phyloP scores from a whole-genome alignment of 1,140 invertebrate genomes.

The Achatina immaculata region DNA sequence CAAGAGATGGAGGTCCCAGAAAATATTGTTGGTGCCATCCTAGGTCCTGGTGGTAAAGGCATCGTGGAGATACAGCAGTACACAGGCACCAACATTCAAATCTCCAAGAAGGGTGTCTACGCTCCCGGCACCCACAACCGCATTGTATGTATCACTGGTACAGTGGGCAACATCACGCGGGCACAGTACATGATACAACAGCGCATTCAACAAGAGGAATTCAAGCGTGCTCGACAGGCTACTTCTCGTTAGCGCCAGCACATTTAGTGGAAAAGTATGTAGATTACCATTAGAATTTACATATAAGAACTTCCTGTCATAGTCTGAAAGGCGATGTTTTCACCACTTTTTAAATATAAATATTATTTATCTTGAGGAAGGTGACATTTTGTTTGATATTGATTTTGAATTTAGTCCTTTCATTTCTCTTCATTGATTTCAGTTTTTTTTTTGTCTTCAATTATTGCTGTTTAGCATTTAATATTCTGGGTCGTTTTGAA shows the following conservation, averaged over 20 bases:
- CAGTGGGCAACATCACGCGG: constrained; percentile 85
- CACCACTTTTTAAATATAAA: background rate
- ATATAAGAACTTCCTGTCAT: constrained; percentile 7
- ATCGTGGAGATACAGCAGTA: constrained; percentile 97
- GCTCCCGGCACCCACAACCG: constrained; percentile 96
- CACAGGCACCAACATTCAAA: constrained; percentile 96
- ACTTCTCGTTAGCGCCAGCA: constrained; percentile 55
- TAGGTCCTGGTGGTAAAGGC: constrained; percentile 94
- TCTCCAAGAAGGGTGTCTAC: constrained; percentile 98
- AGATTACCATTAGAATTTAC: background rate
- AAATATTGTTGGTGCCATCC: constrained; percentile 93
- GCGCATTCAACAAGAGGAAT: constrained; percentile 94
- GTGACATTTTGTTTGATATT: background rate
- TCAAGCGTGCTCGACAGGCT: constrained; percentile 81
- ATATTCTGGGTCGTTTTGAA: constrained; percentile 34
- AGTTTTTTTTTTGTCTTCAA: constrained; percentile 19
- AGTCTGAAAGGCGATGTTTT: constrained; percentile 20
- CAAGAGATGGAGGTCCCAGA: constrained; percentile 91
- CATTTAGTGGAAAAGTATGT: background rate
- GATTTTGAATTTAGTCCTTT: constrained; percentile 20
- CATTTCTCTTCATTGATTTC: background rate
- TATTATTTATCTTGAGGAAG: constrained; percentile 2
- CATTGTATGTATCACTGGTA: constrained; percentile 95
- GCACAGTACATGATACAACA: constrained; percentile 96
- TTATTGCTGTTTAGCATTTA: constrained; percentile 33